These are phyloP conservation scores for Bujurquina vittata DNA, from an alignment of 2,113 vertebrate genomes.

Conservation along the genomic window DNA sequence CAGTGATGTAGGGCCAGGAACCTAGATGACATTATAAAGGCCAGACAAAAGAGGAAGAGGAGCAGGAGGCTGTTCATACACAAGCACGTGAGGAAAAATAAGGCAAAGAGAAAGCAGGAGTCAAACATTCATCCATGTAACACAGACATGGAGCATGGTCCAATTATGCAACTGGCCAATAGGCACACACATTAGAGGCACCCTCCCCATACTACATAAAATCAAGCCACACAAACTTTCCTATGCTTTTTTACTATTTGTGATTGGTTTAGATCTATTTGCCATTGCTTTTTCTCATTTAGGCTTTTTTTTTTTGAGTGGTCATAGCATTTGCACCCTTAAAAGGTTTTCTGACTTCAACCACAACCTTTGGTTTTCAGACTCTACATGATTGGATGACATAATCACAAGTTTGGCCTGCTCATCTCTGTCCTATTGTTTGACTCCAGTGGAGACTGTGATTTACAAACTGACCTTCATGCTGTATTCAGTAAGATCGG, in stretches of 20 bases:
- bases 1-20: not conserved
- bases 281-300: not conserved
- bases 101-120: not conserved
- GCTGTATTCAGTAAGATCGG: not conserved
- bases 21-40: not conserved
- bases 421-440: not conserved
- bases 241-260: not conserved
- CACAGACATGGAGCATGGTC: not conserved
- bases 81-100: not conserved
- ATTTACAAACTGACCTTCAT: not conserved
- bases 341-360: not conserved
- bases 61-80: not conserved
- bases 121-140: not conserved
- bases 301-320: not conserved
- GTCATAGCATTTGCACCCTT: not conserved
- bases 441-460: not conserved
- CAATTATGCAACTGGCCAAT: not conserved
- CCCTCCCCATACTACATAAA: not conserved
- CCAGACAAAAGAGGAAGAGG: constrained; percentile 6
- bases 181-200: not conserved
- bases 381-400: not conserved
- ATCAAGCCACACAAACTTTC: not conserved
- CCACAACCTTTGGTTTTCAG: not conserved
- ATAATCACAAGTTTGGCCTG: not conserved
- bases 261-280: not conserved